Conservation (phyloP, 2,888 invertebrate species). For the Tuta absoluta region DNA sequence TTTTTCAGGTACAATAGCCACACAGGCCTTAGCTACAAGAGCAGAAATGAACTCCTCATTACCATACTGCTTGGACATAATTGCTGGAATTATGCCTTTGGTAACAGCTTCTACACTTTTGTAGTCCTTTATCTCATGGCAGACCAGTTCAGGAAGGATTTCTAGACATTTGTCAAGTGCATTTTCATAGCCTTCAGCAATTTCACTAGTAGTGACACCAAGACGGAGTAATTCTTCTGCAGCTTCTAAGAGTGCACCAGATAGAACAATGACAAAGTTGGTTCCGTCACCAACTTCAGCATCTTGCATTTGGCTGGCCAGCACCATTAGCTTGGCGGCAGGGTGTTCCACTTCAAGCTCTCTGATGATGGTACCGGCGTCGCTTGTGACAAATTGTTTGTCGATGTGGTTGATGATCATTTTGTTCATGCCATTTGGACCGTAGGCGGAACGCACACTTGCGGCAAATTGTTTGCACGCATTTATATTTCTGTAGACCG, state of each 20-base stretch:
- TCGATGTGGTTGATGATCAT: conserved; percentile 99
- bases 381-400: conserved; percentile 99
- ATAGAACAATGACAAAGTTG: conserved; percentile 97
- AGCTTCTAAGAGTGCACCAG: conserved; percentile 94
- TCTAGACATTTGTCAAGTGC: conserved; percentile 94
- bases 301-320: conserved; percentile 99
- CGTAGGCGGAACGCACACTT: conserved; percentile 96
- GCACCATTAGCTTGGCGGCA: conserved; percentile 97
- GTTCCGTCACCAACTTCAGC: conserved; percentile 99
- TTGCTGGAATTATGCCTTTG: conserved; percentile 88
- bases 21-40: conserved; percentile 93
- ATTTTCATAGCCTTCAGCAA: conserved; percentile 96
- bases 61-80: conserved; percentile 99
- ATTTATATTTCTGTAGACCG: conserved; percentile 96
- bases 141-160: conserved; percentile 90
- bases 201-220: conserved; percentile 98
- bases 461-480: conserved; percentile 98
- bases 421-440: conserved; percentile 99
- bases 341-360: conserved; percentile 99
- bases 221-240: conserved; percentile 96
- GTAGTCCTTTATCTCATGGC: conserved; percentile 87
- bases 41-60: conserved; percentile 95
- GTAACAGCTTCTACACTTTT: conserved; percentile 85
- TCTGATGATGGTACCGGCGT: conserved; percentile 98
- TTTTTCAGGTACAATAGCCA: conserved; percentile 92